Conservation (phyloP, 1,140 invertebrate species). For the Zophobas morio region DNA sequence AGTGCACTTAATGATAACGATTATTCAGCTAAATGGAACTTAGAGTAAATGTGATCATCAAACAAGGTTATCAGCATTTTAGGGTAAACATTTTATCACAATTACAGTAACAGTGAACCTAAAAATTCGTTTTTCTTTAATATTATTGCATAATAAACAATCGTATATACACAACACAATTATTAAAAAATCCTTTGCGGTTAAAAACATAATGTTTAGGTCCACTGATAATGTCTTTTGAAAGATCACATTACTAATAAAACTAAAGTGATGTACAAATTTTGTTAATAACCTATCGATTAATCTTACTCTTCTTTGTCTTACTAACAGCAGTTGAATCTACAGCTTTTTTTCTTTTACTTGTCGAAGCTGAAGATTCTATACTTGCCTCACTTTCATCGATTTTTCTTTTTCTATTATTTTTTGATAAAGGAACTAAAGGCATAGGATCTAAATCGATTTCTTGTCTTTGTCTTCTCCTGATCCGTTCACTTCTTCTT, state of each 20-base stretch:
- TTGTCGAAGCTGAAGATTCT: slow-evolving; percentile 55
- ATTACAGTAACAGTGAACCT: slow-evolving; percentile 24
- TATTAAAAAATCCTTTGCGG: background rate
- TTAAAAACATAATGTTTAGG: background rate
- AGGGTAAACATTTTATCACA: slow-evolving; percentile 41
- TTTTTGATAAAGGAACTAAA: slow-evolving; percentile 54
- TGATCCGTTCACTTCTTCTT: slow-evolving; percentile 64
- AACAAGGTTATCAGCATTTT: slow-evolving; percentile 36
- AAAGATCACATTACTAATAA: slow-evolving; percentile 41
- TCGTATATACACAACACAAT: slow-evolving; percentile 27
- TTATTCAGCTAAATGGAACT: slow-evolving; percentile 46
- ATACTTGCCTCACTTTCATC: slow-evolving; percentile 46
- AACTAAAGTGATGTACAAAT: slow-evolving; percentile 41
- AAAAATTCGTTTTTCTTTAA: background rate
- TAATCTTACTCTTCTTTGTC: slow-evolving; percentile 45
- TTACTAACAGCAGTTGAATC: slow-evolving; percentile 38
- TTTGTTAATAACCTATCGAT: slow-evolving; percentile 32
- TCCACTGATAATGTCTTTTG: slow-evolving; percentile 27
- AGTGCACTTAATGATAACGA: slow-evolving; percentile 61
- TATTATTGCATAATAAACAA: slow-evolving; percentile 30
- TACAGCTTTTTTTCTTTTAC: slow-evolving; percentile 58
- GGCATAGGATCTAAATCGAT: slow-evolving; percentile 60
- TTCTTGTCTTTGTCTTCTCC: slow-evolving; percentile 61
- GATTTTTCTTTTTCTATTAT: slow-evolving; percentile 61
- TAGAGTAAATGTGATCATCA: slow-evolving; percentile 44